Evolutionary conservation across 1,140 invertebrate species (phyloP).

Genomic region (Bombus pascuorum): DNA sequence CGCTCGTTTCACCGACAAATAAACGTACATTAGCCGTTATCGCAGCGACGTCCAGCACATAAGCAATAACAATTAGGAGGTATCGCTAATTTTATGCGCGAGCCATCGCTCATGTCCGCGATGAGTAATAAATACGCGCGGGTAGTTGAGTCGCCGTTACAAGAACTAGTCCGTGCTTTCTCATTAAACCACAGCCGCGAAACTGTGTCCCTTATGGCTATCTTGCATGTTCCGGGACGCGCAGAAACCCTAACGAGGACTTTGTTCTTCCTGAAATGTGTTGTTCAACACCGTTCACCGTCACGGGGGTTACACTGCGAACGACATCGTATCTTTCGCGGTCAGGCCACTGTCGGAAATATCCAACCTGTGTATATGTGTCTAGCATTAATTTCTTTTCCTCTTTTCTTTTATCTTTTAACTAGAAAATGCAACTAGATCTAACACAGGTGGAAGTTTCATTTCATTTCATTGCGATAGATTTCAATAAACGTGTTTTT

Average conservation of each 20-base stretch:
- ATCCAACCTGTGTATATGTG: neutral
- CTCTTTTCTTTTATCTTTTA: neutral
- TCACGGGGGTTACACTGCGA: slow-evolving; percentile 27
- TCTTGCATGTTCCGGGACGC: slow-evolving; percentile 2
- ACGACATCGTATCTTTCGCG: slow-evolving; percentile 9
- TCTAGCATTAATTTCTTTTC: neutral
- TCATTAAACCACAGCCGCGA: slow-evolving; percentile 39
- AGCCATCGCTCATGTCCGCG: slow-evolving; percentile 66
- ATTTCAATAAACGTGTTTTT: neutral
- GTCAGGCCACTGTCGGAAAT: neutral
- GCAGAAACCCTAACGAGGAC: slow-evolving; percentile 15
- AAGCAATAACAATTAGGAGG: slow-evolving; percentile 79
- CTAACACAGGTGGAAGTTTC: neutral
- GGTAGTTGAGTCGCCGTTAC: slow-evolving; percentile 45
- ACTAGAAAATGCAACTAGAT: neutral
- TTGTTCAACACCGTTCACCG: slow-evolving; percentile 62
- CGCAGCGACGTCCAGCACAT: slow-evolving; percentile 56
- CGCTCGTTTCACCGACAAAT: slow-evolving; percentile 43
- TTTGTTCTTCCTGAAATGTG: slow-evolving; percentile 15
- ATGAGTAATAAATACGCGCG: slow-evolving; percentile 64
- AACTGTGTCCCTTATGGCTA: slow-evolving; percentile 63
- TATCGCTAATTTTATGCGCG: slow-evolving; percentile 79
- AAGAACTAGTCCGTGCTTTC: slow-evolving; percentile 56
- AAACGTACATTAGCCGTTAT: slow-evolving; percentile 52
- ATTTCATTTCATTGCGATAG: neutral